Base-by-base conservation (phyloP, 2,888 invertebrate genomes). In the Arenicola marina region DNA sequence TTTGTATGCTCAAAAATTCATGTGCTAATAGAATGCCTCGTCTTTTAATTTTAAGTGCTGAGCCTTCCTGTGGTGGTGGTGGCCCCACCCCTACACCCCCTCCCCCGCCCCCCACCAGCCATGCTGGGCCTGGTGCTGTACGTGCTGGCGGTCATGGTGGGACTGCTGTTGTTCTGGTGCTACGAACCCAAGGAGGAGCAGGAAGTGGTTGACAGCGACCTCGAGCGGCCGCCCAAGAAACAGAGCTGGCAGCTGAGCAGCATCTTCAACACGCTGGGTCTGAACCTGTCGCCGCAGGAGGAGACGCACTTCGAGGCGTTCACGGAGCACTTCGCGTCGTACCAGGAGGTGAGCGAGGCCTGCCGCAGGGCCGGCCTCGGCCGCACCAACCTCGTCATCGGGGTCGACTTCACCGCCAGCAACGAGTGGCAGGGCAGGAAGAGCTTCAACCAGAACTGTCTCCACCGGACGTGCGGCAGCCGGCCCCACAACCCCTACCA, bases 361-460 rank as follows among this genome's bases (percentile, higher is more conserved):
- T 85, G 86, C 80, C 67, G 79, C 26, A 74, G 77, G 61, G 85
- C 86, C 2, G 86, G 86, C 0, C 75, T 86, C 24, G 83, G 84
- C 60, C 75, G 77, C 1, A 82, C 84, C 66, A 82, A 85, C 62
- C 74, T 86, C n/a, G 84, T 86, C n/a, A 82, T 86, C 56, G 86
- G 86, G 0, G 80, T 86, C 44, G 86, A 86, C 74, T 86, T 86
- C 76, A 86, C 86, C 4, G 86, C 86, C 7, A 84, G 84, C 67
- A 86, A 86, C 72, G 86, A 86, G 70, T 86, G 86, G 81, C 86
- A 86, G 71, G 86, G 86, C 31, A 73, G 85, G 53, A 82, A 83
- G 63, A 84, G 83, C 7, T 86, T 86, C 71, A 75, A 73, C 43
- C 84, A 84, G 24, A 76, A 81, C 33, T 80, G 82, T 56, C 75